These are phyloP conservation scores for Hyperoodon ampullatus DNA, from an alignment of 2,113 vertebrate genomes.

Conservation along the genomic window DNA sequence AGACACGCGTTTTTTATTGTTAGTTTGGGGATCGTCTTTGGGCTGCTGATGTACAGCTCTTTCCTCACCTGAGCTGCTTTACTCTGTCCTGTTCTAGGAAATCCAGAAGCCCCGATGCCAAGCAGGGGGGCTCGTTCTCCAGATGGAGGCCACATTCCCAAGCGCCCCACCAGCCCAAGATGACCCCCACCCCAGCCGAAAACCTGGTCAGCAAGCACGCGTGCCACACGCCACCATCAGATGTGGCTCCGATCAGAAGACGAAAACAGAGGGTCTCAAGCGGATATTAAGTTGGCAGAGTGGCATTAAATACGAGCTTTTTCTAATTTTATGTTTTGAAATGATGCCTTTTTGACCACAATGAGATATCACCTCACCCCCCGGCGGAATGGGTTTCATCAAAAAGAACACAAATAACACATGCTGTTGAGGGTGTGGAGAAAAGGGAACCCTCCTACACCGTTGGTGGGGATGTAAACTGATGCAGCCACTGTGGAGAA, in stretches of 20 bases:
- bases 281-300: no score
- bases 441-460: background rate
- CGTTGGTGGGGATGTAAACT: fast-evolving
- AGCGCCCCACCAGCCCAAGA: background rate
- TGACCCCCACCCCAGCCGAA: no score
- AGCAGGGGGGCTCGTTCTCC: background rate
- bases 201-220: fast-evolving
- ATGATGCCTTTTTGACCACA: background rate
- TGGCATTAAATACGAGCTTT: background rate
- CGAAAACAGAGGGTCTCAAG: fast-evolving
- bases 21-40: no score
- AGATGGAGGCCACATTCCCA: no score
- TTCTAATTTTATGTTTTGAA: no score
- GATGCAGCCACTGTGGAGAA: fast-evolving
- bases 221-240: background rate
- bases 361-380: background rate
- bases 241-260: background rate
- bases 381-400: background rate
- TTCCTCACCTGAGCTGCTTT: background rate
- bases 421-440: background rate
- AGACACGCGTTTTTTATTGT: background rate
- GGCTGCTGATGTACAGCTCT: background rate
- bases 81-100: fast-evolving
- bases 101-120: fast-evolving
- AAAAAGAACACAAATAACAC: background rate